Conservation (phyloP, 1,140 invertebrate species). For the Drosophila virilis region DNA sequence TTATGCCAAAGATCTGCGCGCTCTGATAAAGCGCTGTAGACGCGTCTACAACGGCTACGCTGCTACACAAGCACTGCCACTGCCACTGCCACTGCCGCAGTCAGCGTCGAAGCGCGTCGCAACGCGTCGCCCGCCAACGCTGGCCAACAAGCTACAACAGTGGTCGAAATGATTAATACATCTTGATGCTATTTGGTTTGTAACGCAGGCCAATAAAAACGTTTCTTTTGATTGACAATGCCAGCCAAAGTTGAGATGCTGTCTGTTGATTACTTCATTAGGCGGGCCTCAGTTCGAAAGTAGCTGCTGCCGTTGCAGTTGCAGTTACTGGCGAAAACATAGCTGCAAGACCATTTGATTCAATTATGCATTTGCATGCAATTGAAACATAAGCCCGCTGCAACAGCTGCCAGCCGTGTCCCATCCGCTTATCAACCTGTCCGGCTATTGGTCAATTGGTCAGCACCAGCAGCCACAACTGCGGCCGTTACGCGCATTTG, state of each 20-base stretch:
- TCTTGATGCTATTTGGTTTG: constrained; percentile 81
- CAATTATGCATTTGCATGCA: constrained; percentile 80
- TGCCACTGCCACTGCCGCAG: constrained; percentile 12
- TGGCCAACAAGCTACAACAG: constrained; percentile 31
- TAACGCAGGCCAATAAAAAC: constrained; percentile 77
- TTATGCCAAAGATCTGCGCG: constrained; percentile 69
- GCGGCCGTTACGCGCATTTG: constrained; percentile 50
- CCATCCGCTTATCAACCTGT: constrained; percentile 49
- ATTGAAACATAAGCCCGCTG: constrained; percentile 64
- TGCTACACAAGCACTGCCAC: constrained; percentile 8
- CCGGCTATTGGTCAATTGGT: constrained; percentile 57
- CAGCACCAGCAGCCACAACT: constrained; percentile 42
- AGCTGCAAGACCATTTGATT: constrained; percentile 61
- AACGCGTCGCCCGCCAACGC: constrained; percentile 49
- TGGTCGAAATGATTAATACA: constrained; percentile 79
- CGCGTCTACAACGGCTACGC: constrained; percentile 35
- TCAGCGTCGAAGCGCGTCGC: constrained; percentile 3
- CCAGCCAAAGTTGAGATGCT: constrained; percentile 65
- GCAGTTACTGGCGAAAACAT: constrained; percentile 20
- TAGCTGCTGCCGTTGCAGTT: constrained; percentile 22
- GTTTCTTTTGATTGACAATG: constrained; percentile 78
- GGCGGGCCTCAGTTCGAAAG: constrained; percentile 51
- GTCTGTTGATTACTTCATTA: constrained; percentile 77
- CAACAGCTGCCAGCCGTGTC: constrained; percentile 43
- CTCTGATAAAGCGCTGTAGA: constrained; percentile 67